These are phyloP conservation scores for Bujurquina vittata DNA, from an alignment of 2,113 vertebrate species.

Conservation along the genomic window DNA sequence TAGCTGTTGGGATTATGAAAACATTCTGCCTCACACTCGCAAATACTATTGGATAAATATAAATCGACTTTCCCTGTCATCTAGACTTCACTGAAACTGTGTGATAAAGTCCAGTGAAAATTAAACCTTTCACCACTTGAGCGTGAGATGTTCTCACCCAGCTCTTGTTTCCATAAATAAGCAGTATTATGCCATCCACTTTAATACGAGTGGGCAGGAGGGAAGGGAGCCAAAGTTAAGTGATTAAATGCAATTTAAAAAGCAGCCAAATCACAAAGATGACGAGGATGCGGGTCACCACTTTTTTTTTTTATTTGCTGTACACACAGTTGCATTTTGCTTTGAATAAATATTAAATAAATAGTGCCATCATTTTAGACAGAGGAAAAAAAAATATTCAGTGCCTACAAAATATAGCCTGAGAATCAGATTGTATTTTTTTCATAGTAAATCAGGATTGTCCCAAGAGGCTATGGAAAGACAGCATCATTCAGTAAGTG, in stretches of 20 bases:
- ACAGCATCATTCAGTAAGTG: background rate
- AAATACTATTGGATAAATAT: background rate
- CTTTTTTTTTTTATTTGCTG: slow-evolving; percentile 12
- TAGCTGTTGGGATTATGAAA: background rate
- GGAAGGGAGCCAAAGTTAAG: slow-evolving; percentile 10
- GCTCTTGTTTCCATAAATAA: slow-evolving; percentile 25
- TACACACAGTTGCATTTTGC: background rate
- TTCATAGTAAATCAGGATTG: background rate
- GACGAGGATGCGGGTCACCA: background rate
- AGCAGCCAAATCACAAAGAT: background rate
- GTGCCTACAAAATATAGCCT: background rate
- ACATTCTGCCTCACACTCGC: background rate
- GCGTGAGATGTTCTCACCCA: slow-evolving; percentile 4
- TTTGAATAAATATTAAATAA: slow-evolving; percentile 38
- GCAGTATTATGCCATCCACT: background rate
- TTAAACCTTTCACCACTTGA: background rate
- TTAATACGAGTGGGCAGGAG: background rate
- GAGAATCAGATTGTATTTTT: background rate
- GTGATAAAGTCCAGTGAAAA: background rate
- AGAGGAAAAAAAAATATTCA: background rate
- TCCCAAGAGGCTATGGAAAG: slow-evolving; percentile 18
- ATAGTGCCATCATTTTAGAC: background rate
- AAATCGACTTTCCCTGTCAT: background rate
- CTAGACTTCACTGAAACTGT: background rate
- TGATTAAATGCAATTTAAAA: slow-evolving; percentile 43